phyloP scores from a whole-genome alignment of 2,113 vertebrate species.

The Myrmecophaga tridactyla region DNA sequence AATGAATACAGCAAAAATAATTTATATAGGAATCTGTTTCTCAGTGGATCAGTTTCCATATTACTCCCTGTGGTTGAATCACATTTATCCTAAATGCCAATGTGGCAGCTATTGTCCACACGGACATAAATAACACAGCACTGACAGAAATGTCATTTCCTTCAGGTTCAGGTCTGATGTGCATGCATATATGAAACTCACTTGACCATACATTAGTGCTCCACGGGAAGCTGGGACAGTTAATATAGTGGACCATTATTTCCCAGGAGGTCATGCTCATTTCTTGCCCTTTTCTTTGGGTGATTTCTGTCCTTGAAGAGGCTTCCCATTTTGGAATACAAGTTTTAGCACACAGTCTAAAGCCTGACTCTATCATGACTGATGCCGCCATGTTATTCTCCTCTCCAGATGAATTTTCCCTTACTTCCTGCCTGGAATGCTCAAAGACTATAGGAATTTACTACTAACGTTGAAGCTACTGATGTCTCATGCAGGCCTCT shows the following conservation, averaged over 20 bases:
- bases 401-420: neutral
- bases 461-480: neutral
- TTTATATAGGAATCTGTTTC: slow-evolving; percentile 48
- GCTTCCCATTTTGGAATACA: neutral
- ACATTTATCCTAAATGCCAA: neutral
- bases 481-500: neutral
- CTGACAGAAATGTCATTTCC: slow-evolving; percentile 42
- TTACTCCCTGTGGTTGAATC: slow-evolving; percentile 24
- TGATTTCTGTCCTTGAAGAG: neutral
- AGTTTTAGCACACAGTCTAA: neutral
- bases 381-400: neutral
- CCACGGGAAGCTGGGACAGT: neutral
- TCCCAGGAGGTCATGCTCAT: neutral
- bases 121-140: neutral
- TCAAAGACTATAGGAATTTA: neutral
- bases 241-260: neutral
- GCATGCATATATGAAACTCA: neutral
- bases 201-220: neutral
- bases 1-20: slow-evolving; percentile 31
- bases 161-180: neutral
- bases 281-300: neutral
- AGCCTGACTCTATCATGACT: neutral
- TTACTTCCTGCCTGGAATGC: neutral
- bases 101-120: slow-evolving; percentile 33
- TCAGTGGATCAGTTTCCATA: slow-evolving; percentile 35